Conservation (phyloP, 1,140 invertebrate species). For the Eulimnadia texana region DNA sequence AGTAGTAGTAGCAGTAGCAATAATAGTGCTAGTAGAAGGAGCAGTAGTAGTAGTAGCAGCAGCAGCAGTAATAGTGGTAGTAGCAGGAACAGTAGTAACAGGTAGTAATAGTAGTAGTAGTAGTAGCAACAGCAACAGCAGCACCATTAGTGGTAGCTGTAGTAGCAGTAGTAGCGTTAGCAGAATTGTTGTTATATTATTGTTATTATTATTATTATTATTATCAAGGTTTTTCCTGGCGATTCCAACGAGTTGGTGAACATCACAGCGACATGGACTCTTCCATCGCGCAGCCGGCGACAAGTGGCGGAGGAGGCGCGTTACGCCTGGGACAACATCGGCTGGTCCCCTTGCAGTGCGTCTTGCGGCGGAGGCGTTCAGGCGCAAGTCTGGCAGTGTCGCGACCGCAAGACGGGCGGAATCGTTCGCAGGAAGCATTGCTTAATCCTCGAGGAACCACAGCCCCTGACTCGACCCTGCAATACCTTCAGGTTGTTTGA, state of each 20-base stretch:
- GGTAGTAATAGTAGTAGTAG: too few species aligned
- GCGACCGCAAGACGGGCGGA: conserved; percentile 32
- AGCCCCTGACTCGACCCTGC: conserved; percentile 28
- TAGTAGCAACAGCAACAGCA: too few species aligned
- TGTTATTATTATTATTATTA: neutral
- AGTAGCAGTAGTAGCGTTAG: too few species aligned
- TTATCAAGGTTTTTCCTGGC: conserved; percentile 23
- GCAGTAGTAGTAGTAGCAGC: neutral
- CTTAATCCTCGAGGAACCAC: conserved; percentile 30
- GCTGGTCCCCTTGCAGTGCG: conserved; percentile 39
- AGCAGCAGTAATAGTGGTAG: neutral
- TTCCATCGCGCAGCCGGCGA: conserved; percentile 11
- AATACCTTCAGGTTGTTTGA: conserved; percentile 34
- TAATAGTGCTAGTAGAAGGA: neutral
- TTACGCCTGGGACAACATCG: conserved; percentile 37
- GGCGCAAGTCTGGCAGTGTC: conserved; percentile 34
- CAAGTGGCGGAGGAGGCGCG: conserved; percentile 26
- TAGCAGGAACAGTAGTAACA: neutral
- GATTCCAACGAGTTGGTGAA: conserved; percentile 20
- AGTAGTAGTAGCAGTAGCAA: neutral
- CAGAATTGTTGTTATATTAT: too few species aligned
- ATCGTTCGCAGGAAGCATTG: conserved; percentile 35
- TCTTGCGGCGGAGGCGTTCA: conserved; percentile 39
- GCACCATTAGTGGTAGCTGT: too few species aligned
- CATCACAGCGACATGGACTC: conserved; percentile 15